Evolutionary conservation across 2,888 invertebrate genomes (phyloP), one percentile per base, ranked within the genome.

Genomic region (Harmothoe impar): DNA sequence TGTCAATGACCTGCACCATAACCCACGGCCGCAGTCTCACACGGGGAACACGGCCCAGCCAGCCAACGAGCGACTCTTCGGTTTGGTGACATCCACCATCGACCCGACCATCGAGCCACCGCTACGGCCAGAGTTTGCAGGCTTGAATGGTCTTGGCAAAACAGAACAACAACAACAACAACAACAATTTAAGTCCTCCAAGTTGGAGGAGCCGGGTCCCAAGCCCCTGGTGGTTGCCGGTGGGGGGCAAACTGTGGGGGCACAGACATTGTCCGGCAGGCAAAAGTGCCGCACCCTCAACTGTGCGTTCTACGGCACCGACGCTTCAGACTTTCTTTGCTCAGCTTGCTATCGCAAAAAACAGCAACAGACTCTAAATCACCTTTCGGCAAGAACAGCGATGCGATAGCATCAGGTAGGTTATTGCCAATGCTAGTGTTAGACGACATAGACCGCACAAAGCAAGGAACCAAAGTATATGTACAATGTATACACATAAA

Each of bases 231-330:
- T n/a, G n/a, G n/a, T n/a, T n/a, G 68, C 43, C 23, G 91, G 89
- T 88, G 43, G 91, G 35, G 35, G 52, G 5, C 78, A 25, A 62
- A 62, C 84, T 43, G 54, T 25, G 3, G 43, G 43, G 3, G 3
- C 43, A 43, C 43, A 7, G 43, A 35, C 56, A 68, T 20, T 86
- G 43, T 20, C 29, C 25, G 54, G 54, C 5, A 81, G 78, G 54
- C 54, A 81, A 20, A 90, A 88, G 33, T 96, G 95, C 91, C 92
- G 91, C 86, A 94, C 93, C 43, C 91, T 93, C 84, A 93, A 93
- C 89, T 97, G 97, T 94, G 96, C 97, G 94, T 97, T 97, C 95
- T 97, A 97, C 95, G 97, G 97, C 54, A 97, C 97, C 91, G 96
- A 97, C 0, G 97, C 96, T 89, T 97, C 97, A 90, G 96, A 97